phyloP scores from a whole-genome alignment of 1,140 invertebrate genomes.

The Arctopsyche grandis region DNA sequence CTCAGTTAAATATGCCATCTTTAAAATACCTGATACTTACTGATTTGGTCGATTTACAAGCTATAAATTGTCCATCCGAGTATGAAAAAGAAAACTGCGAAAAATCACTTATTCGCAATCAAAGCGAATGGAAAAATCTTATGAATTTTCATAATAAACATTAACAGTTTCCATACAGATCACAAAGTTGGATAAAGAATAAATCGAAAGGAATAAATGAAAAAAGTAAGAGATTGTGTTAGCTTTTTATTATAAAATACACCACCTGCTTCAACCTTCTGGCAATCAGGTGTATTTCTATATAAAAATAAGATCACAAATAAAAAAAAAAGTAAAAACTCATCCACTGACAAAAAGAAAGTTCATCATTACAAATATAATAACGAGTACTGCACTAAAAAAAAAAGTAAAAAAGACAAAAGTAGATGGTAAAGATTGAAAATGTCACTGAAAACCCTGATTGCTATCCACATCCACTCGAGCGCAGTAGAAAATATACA shows the following conservation, averaged over 20 bases:
- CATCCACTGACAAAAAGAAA: no score
- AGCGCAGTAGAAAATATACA: constrained; percentile 9
- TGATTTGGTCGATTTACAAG: no score
- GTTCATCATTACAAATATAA: no score
- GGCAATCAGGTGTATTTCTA: constrained; percentile 29
- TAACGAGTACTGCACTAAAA: no score
- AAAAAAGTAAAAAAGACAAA: background rate
- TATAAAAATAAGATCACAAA: constrained; percentile 26
- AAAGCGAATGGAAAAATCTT: no score
- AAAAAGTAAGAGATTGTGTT: background rate
- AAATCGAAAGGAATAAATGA: background rate
- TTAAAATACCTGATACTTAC: no score
- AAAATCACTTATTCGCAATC: no score
- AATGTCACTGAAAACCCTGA: constrained; percentile 5
- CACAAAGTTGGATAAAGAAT: background rate
- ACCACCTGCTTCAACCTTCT: constrained; percentile 38
- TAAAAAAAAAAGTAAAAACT: background rate
- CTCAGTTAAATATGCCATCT: no score
- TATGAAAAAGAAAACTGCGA: no score
- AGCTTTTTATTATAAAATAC: constrained; percentile 40
- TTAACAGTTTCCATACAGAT: no score
- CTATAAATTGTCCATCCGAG: no score
- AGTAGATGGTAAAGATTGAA: background rate
- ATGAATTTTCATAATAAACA: no score
- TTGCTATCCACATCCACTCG: constrained; percentile 2